These are phyloP conservation scores for Xerus rutilus DNA, from an alignment of 2,797 vertebrate genomes.

Conservation along the genomic window DNA sequence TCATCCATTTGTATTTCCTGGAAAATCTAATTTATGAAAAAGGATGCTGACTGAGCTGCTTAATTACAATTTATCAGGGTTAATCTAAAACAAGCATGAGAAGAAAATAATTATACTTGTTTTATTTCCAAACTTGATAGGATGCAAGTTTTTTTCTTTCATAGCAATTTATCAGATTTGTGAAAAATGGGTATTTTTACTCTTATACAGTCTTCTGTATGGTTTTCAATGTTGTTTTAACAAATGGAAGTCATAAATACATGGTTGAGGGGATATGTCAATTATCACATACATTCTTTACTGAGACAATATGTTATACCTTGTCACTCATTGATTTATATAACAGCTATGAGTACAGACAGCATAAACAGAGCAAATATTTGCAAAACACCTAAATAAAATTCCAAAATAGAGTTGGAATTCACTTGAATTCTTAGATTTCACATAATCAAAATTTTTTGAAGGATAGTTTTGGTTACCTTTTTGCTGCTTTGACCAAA, in stretches of 20 bases:
- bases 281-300: not conserved
- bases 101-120: constrained; percentile 50
- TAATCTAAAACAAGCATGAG: not conserved
- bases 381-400: not conserved
- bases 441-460: constrained; percentile 38
- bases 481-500: too few relatives aligned
- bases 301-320: constrained; percentile 13
- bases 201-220: not conserved
- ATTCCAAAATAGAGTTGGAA: constrained; percentile 22
- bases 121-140: constrained; percentile 40
- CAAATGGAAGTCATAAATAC: constrained; percentile 51
- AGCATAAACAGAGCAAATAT: not conserved
- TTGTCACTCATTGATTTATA: constrained; percentile 65
- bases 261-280: not conserved
- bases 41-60: not conserved
- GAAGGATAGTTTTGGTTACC: not conserved
- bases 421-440: not conserved
- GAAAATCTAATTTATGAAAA: constrained; percentile 16
- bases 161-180: constrained; percentile 39
- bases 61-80: not conserved
- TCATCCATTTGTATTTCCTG: not conserved
- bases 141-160: constrained; percentile 46
- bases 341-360: not conserved
- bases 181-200: constrained; percentile 32
- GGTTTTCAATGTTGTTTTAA: constrained; percentile 41